These are phyloP conservation scores for Syrphus vitripennis DNA, from an alignment of 2,888 invertebrate genomes.

Conservation along the genomic window DNA sequence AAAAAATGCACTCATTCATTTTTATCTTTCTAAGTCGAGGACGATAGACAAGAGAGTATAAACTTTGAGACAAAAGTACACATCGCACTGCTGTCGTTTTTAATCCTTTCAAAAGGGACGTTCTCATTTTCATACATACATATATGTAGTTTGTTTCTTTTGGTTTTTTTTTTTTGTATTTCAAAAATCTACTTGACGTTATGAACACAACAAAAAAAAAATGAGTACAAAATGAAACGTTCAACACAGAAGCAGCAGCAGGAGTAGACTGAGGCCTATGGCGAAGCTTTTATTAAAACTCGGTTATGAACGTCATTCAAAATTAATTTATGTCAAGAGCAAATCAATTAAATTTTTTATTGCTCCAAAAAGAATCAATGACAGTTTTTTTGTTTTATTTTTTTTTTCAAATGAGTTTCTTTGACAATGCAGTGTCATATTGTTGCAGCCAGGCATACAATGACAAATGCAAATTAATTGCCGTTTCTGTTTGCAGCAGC, in stretches of 20 bases:
- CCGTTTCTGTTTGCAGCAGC: background rate
- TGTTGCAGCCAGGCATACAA: background rate
- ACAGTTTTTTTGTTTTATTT: slow-evolving; percentile 2
- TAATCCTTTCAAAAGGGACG: slow-evolving; percentile 29
- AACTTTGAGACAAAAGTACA: slow-evolving; percentile 27
- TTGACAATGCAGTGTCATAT: background rate
- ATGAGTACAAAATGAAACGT: background rate
- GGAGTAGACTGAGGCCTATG: background rate
- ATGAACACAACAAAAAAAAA: background rate
- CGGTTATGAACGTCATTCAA: slow-evolving; percentile 7
- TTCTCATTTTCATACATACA: slow-evolving; percentile 22
- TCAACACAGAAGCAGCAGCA: background rate
- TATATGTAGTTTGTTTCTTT: background rate
- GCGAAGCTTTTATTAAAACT: background rate
- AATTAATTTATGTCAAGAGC: slow-evolving; percentile 61
- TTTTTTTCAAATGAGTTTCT: background rate
- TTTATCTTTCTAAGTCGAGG: slow-evolving; percentile 49
- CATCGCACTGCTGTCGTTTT: slow-evolving; percentile 6
- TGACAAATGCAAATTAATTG: background rate
- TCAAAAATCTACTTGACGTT: background rate
- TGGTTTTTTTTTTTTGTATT: background rate
- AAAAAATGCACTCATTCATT: slow-evolving; percentile 9
- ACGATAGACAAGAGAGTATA: slow-evolving; percentile 48
- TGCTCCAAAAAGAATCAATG: slow-evolving; percentile 46
- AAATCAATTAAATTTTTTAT: slow-evolving; percentile 44